Evolutionary conservation across 1,140 invertebrate genomes (phyloP), one percentile per base, ranked within the genome.

Genomic region (Eupristina koningsbergeri): DNA sequence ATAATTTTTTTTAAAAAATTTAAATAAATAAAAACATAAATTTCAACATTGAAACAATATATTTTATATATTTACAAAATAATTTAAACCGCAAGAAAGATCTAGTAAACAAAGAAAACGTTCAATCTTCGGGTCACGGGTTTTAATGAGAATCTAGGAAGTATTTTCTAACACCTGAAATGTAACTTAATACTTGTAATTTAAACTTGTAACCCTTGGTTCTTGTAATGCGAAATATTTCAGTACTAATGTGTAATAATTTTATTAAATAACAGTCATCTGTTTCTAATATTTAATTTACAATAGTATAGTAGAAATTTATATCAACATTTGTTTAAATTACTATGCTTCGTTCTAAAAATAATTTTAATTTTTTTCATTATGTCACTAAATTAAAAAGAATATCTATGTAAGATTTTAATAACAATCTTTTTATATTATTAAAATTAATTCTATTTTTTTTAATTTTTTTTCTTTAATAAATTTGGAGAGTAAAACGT

Each of bases 101-200:
- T 71, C 8, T 41, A 41, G n/a, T 2, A 39, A 71, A 71, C 36
- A 71, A 71, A n/a, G 39, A 71, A 1, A 3, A 0, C 22, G 7
- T 17, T 41, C 1, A 13, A 13, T 71, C 36, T 41, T 3, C 26
- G 22, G 22, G 3, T 71, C 67, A 71, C 17, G 34, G 36, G n/a
- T 71, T 39, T 71, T 71, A 71, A 71, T 71, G 39, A 71, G 36
- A 41, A 22, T n/a, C 22, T n/a, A 22, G 6, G 22, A 71, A 41
- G 31, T 71, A 9, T n/a, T 71, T 71, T 71, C 36, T 71, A 71
- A 71, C 67, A 41, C 36, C 67, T 71, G 22, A 71, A 15, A 71
- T 71, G 36, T 41, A 71, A 71, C 19, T n/a, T 19, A 41, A 36
- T 36, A 11, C 36, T 71, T 7, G 29, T 6, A 26, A 69, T 69